Percentiles rank a stretch among this genome's conserved stretches.
phyloP scores from a whole-genome alignment of 2,113 vertebrate genomes.

The Psophia crepitans region DNA sequence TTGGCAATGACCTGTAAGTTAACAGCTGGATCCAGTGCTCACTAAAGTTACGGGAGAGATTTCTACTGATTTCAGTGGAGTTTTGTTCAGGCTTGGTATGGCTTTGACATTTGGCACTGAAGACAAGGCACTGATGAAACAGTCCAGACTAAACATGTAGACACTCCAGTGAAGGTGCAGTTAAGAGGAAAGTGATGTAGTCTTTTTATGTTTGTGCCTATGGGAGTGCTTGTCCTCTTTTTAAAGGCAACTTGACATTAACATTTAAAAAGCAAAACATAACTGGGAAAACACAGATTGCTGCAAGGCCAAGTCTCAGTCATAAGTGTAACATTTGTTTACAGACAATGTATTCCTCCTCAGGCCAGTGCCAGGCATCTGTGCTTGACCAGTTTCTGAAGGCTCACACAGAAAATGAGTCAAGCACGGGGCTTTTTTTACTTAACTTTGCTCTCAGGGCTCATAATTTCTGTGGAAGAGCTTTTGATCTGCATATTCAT shows the following conservation, averaged over 20 bases:
- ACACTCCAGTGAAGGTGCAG: background rate
- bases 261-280: background rate
- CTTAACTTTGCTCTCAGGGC: background rate
- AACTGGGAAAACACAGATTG: background rate
- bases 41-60: background rate
- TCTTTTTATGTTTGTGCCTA: background rate
- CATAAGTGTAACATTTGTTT: background rate
- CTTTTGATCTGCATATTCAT: background rate
- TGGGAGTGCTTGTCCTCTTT: background rate
- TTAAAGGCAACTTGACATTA: background rate
- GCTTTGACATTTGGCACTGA: background rate
- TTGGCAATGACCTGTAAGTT: background rate
- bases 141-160: background rate
- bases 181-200: background rate
- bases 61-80: background rate
- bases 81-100: background rate
- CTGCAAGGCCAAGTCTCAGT: background rate
- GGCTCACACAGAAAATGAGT: background rate
- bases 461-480: background rate
- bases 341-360: background rate
- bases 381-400: background rate
- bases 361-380: background rate
- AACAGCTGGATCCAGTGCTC: background rate
- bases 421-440: background rate
- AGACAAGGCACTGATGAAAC: background rate